Conservation (phyloP, 2,888 invertebrate genomes). For the Hyles lineata region DNA sequence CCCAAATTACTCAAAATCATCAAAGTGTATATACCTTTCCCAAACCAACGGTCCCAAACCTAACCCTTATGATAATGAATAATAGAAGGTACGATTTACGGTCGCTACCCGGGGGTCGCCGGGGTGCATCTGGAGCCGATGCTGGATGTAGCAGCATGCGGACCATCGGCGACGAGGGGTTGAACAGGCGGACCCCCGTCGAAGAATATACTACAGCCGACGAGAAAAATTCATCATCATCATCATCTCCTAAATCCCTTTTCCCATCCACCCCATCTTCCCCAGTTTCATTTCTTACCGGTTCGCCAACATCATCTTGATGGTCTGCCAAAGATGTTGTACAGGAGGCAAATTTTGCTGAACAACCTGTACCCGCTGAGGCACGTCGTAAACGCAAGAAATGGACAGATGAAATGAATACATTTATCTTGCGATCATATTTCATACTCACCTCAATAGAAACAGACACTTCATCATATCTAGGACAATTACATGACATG, state of each 20-base stretch:
- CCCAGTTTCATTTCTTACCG: neutral
- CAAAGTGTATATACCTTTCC: neutral
- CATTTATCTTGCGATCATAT: constrained; percentile 34
- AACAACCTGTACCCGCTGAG: constrained; percentile 4
- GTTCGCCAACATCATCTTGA: too few species aligned
- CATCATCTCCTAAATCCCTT: neutral
- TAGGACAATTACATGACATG: constrained; percentile 22
- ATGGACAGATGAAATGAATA: constrained; percentile 31
- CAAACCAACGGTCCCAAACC: constrained; percentile 6
- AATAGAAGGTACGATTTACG: neutral
- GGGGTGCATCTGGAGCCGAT: too few species aligned
- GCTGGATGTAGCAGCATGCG: too few species aligned
- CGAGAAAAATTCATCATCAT: too few species aligned
- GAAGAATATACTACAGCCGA: too few species aligned
- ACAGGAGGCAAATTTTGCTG: neutral
- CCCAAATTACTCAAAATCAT: neutral
- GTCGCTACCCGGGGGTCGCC: constrained; percentile 9
- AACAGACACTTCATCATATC: constrained; percentile 29
- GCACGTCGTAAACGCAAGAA: neutral
- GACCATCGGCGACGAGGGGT: too few species aligned
- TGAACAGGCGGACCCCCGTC: too few species aligned
- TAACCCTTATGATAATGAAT: neutral
- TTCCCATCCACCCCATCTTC: neutral
- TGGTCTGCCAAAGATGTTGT: neutral
- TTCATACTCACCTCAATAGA: constrained; percentile 30